These are phyloP conservation scores for Peromyscus maniculatus DNA, from an alignment of 2,113 vertebrate species.

Conservation along the genomic window DNA sequence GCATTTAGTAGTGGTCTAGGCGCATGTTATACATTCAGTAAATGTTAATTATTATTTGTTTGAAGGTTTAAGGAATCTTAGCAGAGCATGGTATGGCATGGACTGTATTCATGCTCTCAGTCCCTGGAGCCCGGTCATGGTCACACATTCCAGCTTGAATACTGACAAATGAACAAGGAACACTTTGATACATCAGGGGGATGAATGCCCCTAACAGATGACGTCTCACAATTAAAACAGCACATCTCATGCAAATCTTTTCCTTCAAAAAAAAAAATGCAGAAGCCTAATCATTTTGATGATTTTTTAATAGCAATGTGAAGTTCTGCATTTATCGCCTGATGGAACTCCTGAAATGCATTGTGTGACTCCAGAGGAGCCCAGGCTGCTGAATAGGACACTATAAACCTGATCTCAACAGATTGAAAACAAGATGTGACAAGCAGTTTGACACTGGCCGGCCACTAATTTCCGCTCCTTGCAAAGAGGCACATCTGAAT, in stretches of 20 bases:
- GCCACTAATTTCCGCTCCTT: constrained; percentile 92
- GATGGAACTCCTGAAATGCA: constrained; percentile 87
- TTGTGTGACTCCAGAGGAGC: constrained; percentile 88
- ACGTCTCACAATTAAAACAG: constrained; percentile 84
- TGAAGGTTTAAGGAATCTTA: neutral
- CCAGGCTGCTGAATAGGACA: constrained; percentile 87
- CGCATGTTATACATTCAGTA: neutral
- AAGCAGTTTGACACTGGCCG: constrained; percentile 91
- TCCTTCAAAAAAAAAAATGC: constrained; percentile 84
- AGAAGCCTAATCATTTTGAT: constrained; percentile 90
- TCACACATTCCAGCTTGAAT: constrained; percentile 70
- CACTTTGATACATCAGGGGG: constrained; percentile 76
- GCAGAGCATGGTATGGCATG: neutral
- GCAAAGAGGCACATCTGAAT: constrained; percentile 90
- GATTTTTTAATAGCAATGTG: constrained; percentile 90
- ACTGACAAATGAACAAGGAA: constrained; percentile 80
- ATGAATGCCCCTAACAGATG: constrained; percentile 80
- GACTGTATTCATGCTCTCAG: constrained; percentile 61
- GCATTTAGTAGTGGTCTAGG: constrained; percentile 36
- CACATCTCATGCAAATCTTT: constrained; percentile 84
- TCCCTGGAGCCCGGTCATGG: constrained; percentile 78
- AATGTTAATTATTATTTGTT: constrained; percentile 67
- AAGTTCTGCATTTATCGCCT: constrained; percentile 88
- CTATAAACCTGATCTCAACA: constrained; percentile 91
- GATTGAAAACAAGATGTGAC: constrained; percentile 94